phyloP scores from a whole-genome alignment of 2,113 vertebrate species.

The Heterochromis multidens region DNA sequence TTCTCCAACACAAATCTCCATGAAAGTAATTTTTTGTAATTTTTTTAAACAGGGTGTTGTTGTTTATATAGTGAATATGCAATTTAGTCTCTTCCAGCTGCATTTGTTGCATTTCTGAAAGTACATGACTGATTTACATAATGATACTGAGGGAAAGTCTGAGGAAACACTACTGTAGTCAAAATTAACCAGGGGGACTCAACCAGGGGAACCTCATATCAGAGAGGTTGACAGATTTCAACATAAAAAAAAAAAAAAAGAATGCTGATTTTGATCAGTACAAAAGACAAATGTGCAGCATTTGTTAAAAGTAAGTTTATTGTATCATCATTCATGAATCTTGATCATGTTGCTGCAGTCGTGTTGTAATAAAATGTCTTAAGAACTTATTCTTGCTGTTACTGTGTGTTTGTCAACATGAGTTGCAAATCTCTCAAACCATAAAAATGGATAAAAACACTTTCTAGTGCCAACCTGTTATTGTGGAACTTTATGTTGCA shows the following conservation, averaged over 20 bases:
- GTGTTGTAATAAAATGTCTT: not conserved
- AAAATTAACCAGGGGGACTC: not conserved
- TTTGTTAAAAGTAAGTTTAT: not conserved
- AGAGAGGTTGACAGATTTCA: not conserved
- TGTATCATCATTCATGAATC: not conserved
- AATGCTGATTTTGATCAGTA: not conserved
- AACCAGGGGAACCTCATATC: accelerated
- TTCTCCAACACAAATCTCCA: not conserved
- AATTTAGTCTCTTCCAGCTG: not conserved
- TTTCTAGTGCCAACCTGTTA: not conserved
- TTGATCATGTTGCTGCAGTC: not conserved
- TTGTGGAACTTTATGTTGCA: not conserved
- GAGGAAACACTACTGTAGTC: not conserved
- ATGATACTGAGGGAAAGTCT: not conserved
- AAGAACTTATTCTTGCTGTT: not conserved
- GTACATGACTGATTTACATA: not conserved
- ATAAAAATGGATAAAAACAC: not conserved
- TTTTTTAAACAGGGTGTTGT: not conserved
- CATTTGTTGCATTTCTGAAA: not conserved
- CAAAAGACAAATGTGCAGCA: not conserved
- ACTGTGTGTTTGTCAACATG: not conserved
- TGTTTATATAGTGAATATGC: not conserved
- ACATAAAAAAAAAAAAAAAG: not conserved
- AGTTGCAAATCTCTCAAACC: not conserved
- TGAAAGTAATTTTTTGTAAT: not conserved